Percentiles rank a stretch among this genome's conserved stretches.
Evolutionary conservation across 2,113 vertebrate genomes (phyloP).

Genomic region (Anser brachyrhynchus): DNA sequence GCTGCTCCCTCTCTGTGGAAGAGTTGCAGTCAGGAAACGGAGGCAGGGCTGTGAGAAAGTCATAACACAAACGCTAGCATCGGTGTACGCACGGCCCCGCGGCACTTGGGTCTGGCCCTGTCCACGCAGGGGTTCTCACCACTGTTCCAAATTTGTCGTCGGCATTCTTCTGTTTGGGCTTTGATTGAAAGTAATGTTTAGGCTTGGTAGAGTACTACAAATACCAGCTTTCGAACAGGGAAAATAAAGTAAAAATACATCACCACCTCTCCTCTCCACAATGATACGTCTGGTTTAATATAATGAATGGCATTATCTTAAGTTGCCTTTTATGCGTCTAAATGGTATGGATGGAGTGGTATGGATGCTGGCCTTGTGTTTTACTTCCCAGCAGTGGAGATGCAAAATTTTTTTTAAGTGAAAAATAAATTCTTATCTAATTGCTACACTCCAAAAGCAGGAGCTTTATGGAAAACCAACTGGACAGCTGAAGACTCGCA

Average conservation of each 20-base stretch:
- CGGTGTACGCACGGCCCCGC: rapidly evolving
- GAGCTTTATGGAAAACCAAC: not conserved
- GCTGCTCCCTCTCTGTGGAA: not conserved
- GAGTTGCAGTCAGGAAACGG: rapidly evolving
- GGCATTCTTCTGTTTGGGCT: not conserved
- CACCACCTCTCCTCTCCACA: not conserved
- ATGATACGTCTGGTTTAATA: not conserved
- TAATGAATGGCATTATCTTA: not conserved
- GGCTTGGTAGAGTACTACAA: not conserved
- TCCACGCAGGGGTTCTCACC: not conserved
- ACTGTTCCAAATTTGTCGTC: not conserved
- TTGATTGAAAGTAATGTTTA: not conserved
- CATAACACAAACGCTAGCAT: rapidly evolving
- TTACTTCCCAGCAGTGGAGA: not conserved
- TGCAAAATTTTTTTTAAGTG: not conserved
- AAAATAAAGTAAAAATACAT: not conserved
- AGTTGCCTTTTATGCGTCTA: not conserved
- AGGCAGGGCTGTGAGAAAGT: not conserved
- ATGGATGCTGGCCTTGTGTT: not conserved
- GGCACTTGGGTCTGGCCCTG: not conserved
- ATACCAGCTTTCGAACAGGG: not conserved
- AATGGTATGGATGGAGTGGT: not conserved
- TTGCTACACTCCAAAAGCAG: not conserved
- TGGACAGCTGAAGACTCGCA: not conserved
- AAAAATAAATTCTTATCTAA: not conserved